Conservation (phyloP, 2,113 vertebrate species). For the Gambusia holbrooki region DNA sequence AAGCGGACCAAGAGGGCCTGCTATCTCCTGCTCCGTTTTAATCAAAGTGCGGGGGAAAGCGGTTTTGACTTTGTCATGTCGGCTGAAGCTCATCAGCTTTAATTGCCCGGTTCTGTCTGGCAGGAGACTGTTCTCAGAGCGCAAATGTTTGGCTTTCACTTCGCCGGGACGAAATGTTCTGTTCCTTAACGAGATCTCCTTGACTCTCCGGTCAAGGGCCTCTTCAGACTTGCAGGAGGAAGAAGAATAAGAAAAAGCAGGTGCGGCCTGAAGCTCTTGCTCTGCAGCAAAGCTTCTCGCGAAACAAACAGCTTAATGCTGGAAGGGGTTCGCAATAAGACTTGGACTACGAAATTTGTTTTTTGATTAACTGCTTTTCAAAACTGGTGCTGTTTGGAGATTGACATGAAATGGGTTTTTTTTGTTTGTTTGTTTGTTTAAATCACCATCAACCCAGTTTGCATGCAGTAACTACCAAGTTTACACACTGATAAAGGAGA, state of each 20-base stretch:
- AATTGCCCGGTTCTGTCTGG: slow-evolving; percentile 60
- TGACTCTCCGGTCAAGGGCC: slow-evolving; percentile 41
- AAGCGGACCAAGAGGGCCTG: slow-evolving; percentile 6
- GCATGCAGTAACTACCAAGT: slow-evolving; percentile 3
- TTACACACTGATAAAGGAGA: slow-evolving; percentile 43
- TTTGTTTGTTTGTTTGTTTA: background rate
- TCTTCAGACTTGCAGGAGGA: slow-evolving; percentile 26
- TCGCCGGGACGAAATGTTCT: slow-evolving; percentile 58
- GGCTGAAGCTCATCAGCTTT: slow-evolving; percentile 61
- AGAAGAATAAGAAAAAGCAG: slow-evolving; percentile 24
- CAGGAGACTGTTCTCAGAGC: slow-evolving; percentile 36
- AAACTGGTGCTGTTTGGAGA: background rate
- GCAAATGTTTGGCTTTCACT: slow-evolving; percentile 37
- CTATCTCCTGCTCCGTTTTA: slow-evolving; percentile 37
- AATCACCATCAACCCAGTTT: slow-evolving; percentile 42
- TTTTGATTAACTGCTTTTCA: slow-evolving; percentile 1
- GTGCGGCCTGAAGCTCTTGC: slow-evolving; percentile 28
- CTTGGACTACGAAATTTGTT: background rate
- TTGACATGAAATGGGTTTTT: background rate
- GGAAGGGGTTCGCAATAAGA: background rate
- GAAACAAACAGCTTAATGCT: slow-evolving; percentile 14
- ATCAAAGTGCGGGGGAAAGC: slow-evolving; percentile 43
- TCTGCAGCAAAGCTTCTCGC: background rate
- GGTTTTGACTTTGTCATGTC: slow-evolving; percentile 57
- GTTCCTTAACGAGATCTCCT: slow-evolving; percentile 57